Conservation (phyloP, 2,113 vertebrate genomes). For the Otis tarda region DNA sequence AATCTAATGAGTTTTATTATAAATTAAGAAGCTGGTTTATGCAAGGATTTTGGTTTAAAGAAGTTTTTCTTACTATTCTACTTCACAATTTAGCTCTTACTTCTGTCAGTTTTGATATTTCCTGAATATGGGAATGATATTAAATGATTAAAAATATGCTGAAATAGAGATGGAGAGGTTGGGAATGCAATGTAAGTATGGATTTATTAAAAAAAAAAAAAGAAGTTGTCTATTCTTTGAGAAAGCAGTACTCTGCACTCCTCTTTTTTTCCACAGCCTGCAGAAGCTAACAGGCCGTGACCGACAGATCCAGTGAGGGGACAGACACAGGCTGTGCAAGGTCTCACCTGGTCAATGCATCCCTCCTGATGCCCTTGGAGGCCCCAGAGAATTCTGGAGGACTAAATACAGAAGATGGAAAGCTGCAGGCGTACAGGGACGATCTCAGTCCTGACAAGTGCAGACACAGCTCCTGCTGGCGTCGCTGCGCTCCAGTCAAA, state of each 20-base stretch:
- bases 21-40: not conserved
- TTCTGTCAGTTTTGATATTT: not conserved
- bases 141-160: not conserved
- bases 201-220: not conserved
- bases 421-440: not conserved
- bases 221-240: not conserved
- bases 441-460: not conserved
- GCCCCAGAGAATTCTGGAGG: not conserved
- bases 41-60: not conserved
- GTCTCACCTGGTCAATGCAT: not conserved
- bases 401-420: not conserved
- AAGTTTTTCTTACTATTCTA: not conserved
- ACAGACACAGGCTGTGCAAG: not conserved
- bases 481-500: rapidly evolving
- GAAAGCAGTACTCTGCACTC: not conserved
- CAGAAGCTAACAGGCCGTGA: not conserved
- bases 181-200: not conserved
- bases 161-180: not conserved
- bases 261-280: not conserved
- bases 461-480: not conserved
- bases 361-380: not conserved
- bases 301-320: not conserved
- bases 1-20: not conserved
- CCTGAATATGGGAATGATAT: not conserved
- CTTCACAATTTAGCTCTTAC: not conserved